Evolutionary conservation across 2,888 invertebrate species (phyloP).

Genomic region (Panopea generosa): DNA sequence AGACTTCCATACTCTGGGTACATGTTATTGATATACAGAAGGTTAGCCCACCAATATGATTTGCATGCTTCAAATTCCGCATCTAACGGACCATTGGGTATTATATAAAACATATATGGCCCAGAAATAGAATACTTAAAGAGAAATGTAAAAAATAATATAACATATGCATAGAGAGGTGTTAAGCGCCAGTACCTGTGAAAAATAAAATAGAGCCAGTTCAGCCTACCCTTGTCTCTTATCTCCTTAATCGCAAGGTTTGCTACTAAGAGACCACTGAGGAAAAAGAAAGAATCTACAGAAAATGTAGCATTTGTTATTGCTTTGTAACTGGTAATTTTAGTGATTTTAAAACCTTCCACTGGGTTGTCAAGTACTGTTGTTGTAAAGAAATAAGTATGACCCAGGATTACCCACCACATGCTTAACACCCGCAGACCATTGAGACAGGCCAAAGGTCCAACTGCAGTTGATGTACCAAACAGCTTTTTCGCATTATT

Average conservation of each 20-base stretch:
- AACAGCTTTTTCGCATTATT: slow-evolving; percentile 57
- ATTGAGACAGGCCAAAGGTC: slow-evolving; percentile 60
- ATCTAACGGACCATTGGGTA: not conserved
- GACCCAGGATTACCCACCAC: slow-evolving; percentile 64
- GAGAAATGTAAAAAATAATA: slow-evolving; percentile 56
- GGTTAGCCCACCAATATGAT: slow-evolving; percentile 79
- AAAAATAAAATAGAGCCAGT: slow-evolving; percentile 53
- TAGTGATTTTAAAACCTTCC: slow-evolving; percentile 23
- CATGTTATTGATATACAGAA: slow-evolving; percentile 79
- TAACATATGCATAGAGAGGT: slow-evolving; percentile 64
- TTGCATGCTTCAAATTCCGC: slow-evolving; percentile 63
- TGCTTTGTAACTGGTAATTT: slow-evolving; percentile 72
- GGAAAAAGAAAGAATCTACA: slow-evolving; percentile 82
- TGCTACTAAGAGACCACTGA: slow-evolving; percentile 67
- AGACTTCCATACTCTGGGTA: slow-evolving; percentile 67
- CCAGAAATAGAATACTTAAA: slow-evolving; percentile 43
- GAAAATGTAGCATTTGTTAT: slow-evolving; percentile 79
- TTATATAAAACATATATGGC: slow-evolving; percentile 15
- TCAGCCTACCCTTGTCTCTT: slow-evolving; percentile 36
- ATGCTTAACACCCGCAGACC: slow-evolving; percentile 61
- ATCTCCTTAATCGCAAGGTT: slow-evolving; percentile 57
- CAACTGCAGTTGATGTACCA: slow-evolving; percentile 49
- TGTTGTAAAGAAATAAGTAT: slow-evolving; percentile 48
- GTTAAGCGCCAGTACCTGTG: slow-evolving; percentile 64
- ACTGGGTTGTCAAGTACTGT: slow-evolving; percentile 57